A percentile compares a stretch with the other conserved stretches of the same genome.
phyloP scores from a whole-genome alignment of 2,113 vertebrate genomes.

The Gulo gulo region DNA sequence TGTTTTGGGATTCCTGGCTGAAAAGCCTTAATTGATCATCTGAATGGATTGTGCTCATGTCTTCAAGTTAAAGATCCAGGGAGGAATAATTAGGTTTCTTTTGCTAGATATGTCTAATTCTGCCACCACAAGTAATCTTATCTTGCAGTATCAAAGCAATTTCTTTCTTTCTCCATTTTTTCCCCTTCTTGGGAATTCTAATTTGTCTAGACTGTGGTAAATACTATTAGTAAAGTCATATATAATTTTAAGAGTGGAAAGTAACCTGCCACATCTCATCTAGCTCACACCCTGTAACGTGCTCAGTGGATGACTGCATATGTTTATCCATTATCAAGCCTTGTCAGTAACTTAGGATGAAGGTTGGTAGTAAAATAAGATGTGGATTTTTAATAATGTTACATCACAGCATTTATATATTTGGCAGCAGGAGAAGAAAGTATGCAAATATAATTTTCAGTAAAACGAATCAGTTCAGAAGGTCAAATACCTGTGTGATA shows the following conservation, averaged over 20 bases:
- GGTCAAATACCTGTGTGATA: conserved; percentile 13
- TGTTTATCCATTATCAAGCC: neutral
- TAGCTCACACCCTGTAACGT: conserved; percentile 24
- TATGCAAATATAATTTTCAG: conserved; percentile 23
- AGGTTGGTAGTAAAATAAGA: conserved; percentile 6
- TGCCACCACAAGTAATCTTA: neutral
- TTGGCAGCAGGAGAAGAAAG: conserved; percentile 23
- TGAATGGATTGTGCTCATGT: conserved; percentile 1
- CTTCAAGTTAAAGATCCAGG: neutral
- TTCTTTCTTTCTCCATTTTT: neutral
- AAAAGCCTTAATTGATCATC: conserved; percentile 28
- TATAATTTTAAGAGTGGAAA: conserved; percentile 47
- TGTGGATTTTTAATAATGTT: conserved; percentile 28
- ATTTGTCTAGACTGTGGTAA: conserved; percentile 55
- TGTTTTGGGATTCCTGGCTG: neutral
- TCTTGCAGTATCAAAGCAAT: neutral
- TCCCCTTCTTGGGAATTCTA: conserved; percentile 46
- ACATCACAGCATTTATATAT: neutral
- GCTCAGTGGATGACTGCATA: neutral
- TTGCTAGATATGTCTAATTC: neutral
- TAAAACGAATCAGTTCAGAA: conserved; percentile 39
- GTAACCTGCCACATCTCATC: conserved; percentile 34
- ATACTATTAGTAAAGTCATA: conserved; percentile 63
- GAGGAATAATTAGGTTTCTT: neutral
- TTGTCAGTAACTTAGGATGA: neutral